Base-by-base conservation (phyloP, 1,140 invertebrate genomes). In the Drosophila rufa region DNA sequence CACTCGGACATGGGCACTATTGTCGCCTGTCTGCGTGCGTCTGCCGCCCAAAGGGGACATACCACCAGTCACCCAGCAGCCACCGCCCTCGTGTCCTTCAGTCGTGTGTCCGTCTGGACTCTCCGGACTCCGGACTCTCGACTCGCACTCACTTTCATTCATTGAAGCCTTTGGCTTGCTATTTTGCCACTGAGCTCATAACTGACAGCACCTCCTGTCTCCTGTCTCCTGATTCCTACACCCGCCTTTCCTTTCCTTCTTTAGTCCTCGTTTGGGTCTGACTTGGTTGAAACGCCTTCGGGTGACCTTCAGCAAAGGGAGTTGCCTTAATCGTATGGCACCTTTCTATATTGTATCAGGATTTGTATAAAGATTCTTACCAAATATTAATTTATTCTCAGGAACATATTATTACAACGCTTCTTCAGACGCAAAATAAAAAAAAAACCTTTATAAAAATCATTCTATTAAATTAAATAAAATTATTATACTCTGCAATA, bases 151-250 rank as follows among this genome's bases (percentile, higher is more conserved):
- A 77, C 79, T 85, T 85, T 85, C 78, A 74, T 70, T 84, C 76
- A 76, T 69, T 80, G 73, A 79, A 75, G 69, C 62, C 75, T 78
- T 82, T 73, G 55, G 56, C 55, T 74, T 59, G 68, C 67, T 71
- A 73, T 73, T 69, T 71, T 56, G 69, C 36, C 79, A 82, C 77
- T 79, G 75, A 77, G 68, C 79, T 80, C 79, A 81, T 81, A 81
- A 77, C 47, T 65, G 60, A 61, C 67, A 42, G 38, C 45, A 43
- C 27, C 51, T 62, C 47, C 27, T 45, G 19, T 4, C 56, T 15
- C 22, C 60, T 45, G 47, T 19, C 38, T 38, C 25, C 53, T 22
- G 27, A 17, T n/a, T 11, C 12, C 30, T 38, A 9, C 42, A 66
- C 47, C 17, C 11, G 6, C 11, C 2, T 27, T 42, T 55, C 33